Conservation (phyloP, 1,140 invertebrate species). For the Apolygus lucorum region DNA sequence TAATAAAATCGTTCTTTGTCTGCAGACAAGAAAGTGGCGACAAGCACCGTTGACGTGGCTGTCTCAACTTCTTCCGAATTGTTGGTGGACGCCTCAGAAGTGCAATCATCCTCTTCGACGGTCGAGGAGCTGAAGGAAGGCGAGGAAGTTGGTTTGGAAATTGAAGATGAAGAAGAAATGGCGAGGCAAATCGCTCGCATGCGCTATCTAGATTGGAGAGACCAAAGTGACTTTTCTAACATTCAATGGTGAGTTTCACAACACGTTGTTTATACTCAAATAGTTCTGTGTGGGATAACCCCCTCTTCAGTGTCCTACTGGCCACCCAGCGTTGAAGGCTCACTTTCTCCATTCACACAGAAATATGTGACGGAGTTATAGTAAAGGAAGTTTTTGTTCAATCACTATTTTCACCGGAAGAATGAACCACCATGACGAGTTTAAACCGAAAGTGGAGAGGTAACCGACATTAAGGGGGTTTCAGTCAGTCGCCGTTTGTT, state of each 20-base stretch:
- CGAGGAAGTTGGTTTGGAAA: background rate
- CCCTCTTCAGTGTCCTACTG: background rate
- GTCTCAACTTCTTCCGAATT: no score
- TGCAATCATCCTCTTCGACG: no score
- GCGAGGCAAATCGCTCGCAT: background rate
- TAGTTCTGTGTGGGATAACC: no score
- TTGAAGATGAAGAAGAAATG: background rate
- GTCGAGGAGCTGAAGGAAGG: background rate
- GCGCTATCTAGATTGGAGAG: background rate
- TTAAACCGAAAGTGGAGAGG: no score
- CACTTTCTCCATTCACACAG: background rate
- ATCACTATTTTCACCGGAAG: background rate
- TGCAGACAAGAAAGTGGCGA: no score
- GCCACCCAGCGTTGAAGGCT: background rate
- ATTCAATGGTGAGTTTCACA: background rate
- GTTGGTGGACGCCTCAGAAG: no score
- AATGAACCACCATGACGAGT: background rate
- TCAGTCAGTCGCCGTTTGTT: no score
- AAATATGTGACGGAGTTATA: background rate
- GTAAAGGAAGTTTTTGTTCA: background rate
- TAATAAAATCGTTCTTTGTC: no score
- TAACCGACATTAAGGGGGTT: no score
- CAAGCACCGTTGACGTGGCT: no score
- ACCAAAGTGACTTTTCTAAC: background rate
- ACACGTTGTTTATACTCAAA: no score